A percentile compares a stretch with the other conserved stretches of the same genome.
These are phyloP conservation scores for Theretra japonica DNA, from an alignment of 2,888 invertebrate genomes.

Conservation along the genomic window DNA sequence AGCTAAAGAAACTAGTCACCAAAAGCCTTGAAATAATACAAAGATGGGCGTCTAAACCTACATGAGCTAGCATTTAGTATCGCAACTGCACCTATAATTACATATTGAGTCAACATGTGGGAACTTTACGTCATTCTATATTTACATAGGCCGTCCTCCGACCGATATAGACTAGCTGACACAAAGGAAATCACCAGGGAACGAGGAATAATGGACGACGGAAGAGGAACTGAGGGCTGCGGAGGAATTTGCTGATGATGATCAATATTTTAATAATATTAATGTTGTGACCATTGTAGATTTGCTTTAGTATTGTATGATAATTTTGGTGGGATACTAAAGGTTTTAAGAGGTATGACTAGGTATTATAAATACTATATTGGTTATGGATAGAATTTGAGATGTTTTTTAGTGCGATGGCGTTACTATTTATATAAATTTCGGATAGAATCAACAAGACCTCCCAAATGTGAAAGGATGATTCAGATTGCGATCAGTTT, in stretches of 20 bases:
- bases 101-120: conserved; percentile 27
- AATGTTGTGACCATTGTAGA: too few relatives aligned
- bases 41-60: conserved; percentile 1
- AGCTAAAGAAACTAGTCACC: background rate
- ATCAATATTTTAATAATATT: background rate
- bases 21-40: background rate
- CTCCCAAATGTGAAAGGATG: too few relatives aligned
- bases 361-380: too few relatives aligned
- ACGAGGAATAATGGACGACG: background rate
- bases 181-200: conserved; percentile 5
- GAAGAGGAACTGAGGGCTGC: background rate
- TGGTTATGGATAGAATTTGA: too few relatives aligned
- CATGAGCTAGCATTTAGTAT: conserved; percentile 18
- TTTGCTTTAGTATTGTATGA: too few relatives aligned
- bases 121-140: conserved; percentile 16
- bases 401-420: too few relatives aligned
- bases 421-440: too few relatives aligned
- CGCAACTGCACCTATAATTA: conserved; percentile 26
- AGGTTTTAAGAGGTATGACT: too few relatives aligned
- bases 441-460: too few relatives aligned
- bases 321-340: too few relatives aligned
- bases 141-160: conserved; percentile 19
- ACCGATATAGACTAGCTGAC: conserved; percentile 11
- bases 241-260: background rate
- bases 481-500: too few relatives aligned